A percentile compares a stretch with the other conserved stretches of the same genome.
Evolutionary conservation across 2,797 vertebrate species (phyloP).

Genomic region (Leptatherina wallacei): DNA sequence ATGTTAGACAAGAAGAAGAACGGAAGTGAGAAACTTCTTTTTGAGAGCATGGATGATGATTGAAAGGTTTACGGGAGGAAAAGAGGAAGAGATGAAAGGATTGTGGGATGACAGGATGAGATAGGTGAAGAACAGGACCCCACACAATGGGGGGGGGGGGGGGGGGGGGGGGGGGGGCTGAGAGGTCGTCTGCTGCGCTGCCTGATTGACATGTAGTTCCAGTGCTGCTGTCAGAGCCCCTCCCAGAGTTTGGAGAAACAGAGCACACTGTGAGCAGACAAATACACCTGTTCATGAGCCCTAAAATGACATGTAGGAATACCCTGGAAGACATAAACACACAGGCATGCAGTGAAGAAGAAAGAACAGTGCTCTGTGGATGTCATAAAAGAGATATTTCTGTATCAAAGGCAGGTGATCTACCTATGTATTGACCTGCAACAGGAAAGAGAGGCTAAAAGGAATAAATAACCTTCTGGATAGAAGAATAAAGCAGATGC

Average conservation of each 20-base stretch:
- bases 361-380: conserved; percentile 9
- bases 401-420: conserved; percentile 43
- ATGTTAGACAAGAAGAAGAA: conserved; percentile 10
- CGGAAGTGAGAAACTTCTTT: conserved; percentile 31
- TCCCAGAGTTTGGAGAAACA: conserved; percentile 51
- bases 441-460: conserved; percentile 30
- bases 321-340: conserved; percentile 37
- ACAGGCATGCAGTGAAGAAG: conserved; percentile 21
- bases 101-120: conserved; percentile 67
- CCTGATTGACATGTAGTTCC: conserved; percentile 70
- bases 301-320: conserved; percentile 52
- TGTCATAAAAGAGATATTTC: conserved; percentile 40
- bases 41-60: conserved; percentile 56
- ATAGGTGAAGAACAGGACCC: conserved; percentile 71
- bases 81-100: conserved; percentile 70
- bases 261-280: conserved; percentile 52
- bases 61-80: conserved; percentile 51
- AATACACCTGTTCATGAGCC: conserved; percentile 61
- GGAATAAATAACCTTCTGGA: conserved; percentile 71
- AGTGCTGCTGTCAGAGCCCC: conserved; percentile 59
- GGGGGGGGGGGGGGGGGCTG: conserved; percentile 56
- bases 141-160: conserved; percentile 63
- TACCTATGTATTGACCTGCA: neutral
- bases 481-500: conserved; percentile 75
- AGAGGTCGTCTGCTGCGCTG: conserved; percentile 67